Evolutionary conservation across 1,140 invertebrate genomes (phyloP).

Genomic region (Plectrocnemia conspersa): DNA sequence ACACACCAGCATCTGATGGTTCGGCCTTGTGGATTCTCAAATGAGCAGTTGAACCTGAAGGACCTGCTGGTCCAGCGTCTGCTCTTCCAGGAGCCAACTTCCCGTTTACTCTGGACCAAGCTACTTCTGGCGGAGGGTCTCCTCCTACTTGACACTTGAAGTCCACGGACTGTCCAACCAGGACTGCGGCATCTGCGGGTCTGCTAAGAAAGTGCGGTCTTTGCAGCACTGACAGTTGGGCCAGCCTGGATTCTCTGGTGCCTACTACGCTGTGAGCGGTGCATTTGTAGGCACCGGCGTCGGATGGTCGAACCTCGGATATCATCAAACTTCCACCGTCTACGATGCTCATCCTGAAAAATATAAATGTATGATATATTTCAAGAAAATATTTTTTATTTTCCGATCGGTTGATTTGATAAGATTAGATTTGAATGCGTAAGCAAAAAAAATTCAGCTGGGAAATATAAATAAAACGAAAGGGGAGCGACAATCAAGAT

Average conservation of each 20-base stretch:
- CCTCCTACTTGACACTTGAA: constrained; percentile 65
- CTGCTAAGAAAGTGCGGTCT: constrained; percentile 50
- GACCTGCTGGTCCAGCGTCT: constrained; percentile 12
- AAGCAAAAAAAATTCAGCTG: too few species aligned
- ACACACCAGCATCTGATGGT: constrained; percentile 47
- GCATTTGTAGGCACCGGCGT: constrained; percentile 83
- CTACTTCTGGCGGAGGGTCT: constrained; percentile 79
- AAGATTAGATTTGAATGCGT: too few species aligned
- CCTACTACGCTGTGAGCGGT: constrained; percentile 82
- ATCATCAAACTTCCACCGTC: constrained; percentile 82
- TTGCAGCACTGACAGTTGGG: constrained; percentile 68
- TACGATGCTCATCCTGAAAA: constrained; percentile 46
- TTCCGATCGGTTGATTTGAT: too few species aligned
- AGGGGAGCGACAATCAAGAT: too few species aligned
- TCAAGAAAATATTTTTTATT: neutral
- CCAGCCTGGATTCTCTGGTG: constrained; percentile 68
- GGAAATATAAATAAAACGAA: too few species aligned
- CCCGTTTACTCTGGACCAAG: constrained; percentile 69
- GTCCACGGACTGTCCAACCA: constrained; percentile 49
- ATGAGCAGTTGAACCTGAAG: constrained; percentile 33
- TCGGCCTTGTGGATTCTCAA: constrained; percentile 43
- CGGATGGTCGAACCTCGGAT: constrained; percentile 71
- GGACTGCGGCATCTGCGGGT: constrained; percentile 45
- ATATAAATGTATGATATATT: neutral
- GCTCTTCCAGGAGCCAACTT: constrained; percentile 22